Evolutionary conservation across 2,113 vertebrate species (phyloP).

Genomic region (Elephas maximus): DNA sequence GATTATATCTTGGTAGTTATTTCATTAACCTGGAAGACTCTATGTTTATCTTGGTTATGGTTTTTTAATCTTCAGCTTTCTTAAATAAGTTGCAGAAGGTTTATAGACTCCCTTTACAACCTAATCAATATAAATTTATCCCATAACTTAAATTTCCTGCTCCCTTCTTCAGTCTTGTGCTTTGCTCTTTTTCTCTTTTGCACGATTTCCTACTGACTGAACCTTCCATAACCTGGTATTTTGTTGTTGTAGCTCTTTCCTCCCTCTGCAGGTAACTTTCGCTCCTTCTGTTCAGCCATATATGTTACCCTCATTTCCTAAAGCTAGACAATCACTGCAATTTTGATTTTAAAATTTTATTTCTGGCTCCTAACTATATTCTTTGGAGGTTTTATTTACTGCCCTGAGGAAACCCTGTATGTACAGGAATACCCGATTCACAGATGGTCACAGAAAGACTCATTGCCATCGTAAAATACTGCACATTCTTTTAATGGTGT

Average conservation of each 20-base stretch:
- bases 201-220: background rate
- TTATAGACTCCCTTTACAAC: background rate
- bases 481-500: background rate
- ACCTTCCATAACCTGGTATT: background rate
- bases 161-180: background rate
- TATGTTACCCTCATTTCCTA: background rate
- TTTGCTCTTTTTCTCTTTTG: background rate
- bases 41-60: background rate
- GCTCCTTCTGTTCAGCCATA: background rate
- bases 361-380: background rate
- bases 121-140: background rate
- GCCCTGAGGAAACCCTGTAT: background rate
- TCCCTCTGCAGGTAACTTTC: background rate
- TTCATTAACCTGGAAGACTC: background rate
- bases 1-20: background rate
- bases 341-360: conserved; percentile 12
- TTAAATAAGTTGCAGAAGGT: background rate
- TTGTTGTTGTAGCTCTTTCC: background rate
- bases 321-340: background rate
- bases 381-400: conserved; percentile 9
- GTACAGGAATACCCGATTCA: background rate
- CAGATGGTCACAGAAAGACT: background rate
- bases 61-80: background rate
- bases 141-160: background rate
- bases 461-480: background rate